These are phyloP conservation scores for Bungarus multicinctus DNA, from an alignment of 2,113 vertebrate genomes.

Conservation along the genomic window DNA sequence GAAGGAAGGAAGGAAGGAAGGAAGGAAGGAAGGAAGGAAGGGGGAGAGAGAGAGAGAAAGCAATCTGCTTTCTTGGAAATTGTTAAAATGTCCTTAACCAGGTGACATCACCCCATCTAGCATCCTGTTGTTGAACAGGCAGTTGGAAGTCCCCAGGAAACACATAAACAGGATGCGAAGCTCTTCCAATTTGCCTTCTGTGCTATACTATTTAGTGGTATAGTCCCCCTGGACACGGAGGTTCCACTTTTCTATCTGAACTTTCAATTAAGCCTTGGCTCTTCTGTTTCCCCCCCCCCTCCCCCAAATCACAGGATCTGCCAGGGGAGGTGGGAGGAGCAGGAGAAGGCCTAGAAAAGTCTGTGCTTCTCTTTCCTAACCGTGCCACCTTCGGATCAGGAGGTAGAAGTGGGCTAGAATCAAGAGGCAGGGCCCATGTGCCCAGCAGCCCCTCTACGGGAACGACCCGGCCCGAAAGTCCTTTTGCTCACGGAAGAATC, in stretches of 20 bases:
- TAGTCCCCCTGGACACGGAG: not conserved
- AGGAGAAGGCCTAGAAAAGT: not conserved
- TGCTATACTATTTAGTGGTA: not conserved
- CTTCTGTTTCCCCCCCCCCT: not conserved
- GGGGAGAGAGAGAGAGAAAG: fast-evolving
- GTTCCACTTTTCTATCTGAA: fast-evolving
- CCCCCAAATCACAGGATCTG: not conserved
- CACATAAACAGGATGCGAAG: not conserved
- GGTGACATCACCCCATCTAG: not conserved
- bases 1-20: too few species aligned
- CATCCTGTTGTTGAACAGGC: not conserved
- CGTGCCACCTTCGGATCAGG: not conserved
- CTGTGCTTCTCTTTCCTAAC: not conserved
- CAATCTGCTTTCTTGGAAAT: not conserved
- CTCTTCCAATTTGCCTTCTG: not conserved
- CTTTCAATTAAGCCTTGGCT: not conserved
- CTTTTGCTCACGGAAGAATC: slow-evolving; percentile 26
- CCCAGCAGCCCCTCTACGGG: not conserved
- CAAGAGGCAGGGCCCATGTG: not conserved
- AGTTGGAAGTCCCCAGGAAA: not conserved
- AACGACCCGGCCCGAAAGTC: not conserved
- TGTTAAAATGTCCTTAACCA: not conserved
- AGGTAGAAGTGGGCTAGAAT: not conserved
- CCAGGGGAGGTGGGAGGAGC: not conserved
- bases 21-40: too few species aligned